phyloP scores from a whole-genome alignment of 2,888 invertebrate genomes.

The Mythimna vitellina region DNA sequence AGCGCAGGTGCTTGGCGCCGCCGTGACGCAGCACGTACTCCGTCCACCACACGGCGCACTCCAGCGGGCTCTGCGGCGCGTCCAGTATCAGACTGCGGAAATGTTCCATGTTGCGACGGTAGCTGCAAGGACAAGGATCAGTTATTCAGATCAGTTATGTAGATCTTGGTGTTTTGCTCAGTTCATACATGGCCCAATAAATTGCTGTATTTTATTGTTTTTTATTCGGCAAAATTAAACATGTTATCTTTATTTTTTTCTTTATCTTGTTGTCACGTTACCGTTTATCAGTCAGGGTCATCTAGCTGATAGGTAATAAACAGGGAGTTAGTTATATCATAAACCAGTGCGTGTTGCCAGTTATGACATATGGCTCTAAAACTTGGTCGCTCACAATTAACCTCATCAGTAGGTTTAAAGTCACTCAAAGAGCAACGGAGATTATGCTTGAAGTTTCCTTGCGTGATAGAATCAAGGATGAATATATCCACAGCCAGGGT shows the following conservation, averaged over 20 bases:
- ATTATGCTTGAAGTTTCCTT: too few species aligned
- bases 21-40: conserved; percentile 79
- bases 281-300: background rate
- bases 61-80: conserved; percentile 61
- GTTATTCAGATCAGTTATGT: conserved; percentile 11
- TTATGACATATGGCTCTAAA: too few species aligned
- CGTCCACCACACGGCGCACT: conserved; percentile 81
- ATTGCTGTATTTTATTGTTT: too few species aligned
- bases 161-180: too few species aligned
- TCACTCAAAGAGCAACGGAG: too few species aligned
- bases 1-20: conserved; percentile 79
- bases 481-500: too few species aligned
- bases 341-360: background rate
- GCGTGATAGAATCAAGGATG: too few species aligned
- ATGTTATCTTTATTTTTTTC: too few species aligned
- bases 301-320: background rate
- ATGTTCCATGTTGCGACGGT: conserved; percentile 43
- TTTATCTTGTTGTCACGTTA: conserved; percentile 20
- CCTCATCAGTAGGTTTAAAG: too few species aligned
- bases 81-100: conserved; percentile 40
- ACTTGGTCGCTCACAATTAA: too few species aligned
- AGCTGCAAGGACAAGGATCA: conserved; percentile 46
- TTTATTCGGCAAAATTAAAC: too few species aligned
- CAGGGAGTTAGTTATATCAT: background rate
- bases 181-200: too few species aligned